Conservation (phyloP, 2,888 invertebrate species). For the Dicyrtoma fusca region DNA sequence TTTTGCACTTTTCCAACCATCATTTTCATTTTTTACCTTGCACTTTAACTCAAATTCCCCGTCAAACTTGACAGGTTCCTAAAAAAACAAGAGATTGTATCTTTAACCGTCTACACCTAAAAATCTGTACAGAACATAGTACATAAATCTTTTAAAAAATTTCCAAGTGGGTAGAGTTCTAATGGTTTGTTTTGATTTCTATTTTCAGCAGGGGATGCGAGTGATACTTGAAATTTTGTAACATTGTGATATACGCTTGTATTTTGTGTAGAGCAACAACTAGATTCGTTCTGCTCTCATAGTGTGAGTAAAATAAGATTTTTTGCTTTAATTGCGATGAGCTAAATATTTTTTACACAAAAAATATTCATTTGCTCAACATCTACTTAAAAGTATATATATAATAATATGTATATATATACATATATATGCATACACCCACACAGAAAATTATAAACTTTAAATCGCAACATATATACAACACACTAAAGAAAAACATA, state of each 20-base stretch:
- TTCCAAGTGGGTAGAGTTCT: background rate
- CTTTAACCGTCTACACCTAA: too few relatives aligned
- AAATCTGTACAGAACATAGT: too few relatives aligned
- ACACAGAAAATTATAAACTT: background rate
- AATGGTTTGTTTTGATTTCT: background rate
- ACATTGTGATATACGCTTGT: slow-evolving; percentile 28
- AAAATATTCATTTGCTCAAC: slow-evolving; percentile 28
- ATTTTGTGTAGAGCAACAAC: too few relatives aligned
- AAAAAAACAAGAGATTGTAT: too few relatives aligned
- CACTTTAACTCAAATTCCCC: too few relatives aligned
- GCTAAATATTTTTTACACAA: slow-evolving; percentile 7
- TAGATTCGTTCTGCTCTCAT: too few relatives aligned
- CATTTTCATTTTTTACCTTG: too few relatives aligned
- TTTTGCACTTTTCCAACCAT: too few relatives aligned
- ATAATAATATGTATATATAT: background rate
- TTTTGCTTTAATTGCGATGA: slow-evolving; percentile 18
- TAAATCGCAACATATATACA: background rate
- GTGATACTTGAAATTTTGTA: slow-evolving; percentile 32
- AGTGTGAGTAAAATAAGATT: slow-evolving; percentile 5
- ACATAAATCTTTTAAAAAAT: too few relatives aligned
- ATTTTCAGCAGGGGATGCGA: slow-evolving; percentile 32
- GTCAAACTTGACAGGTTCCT: too few relatives aligned
- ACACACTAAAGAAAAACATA: background rate
- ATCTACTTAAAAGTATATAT: slow-evolving; percentile 20
- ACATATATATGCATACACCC: background rate